These are phyloP conservation scores for Scaptodrosophila lebanonensis DNA, from an alignment of 1,140 invertebrate genomes.

Conservation along the genomic window DNA sequence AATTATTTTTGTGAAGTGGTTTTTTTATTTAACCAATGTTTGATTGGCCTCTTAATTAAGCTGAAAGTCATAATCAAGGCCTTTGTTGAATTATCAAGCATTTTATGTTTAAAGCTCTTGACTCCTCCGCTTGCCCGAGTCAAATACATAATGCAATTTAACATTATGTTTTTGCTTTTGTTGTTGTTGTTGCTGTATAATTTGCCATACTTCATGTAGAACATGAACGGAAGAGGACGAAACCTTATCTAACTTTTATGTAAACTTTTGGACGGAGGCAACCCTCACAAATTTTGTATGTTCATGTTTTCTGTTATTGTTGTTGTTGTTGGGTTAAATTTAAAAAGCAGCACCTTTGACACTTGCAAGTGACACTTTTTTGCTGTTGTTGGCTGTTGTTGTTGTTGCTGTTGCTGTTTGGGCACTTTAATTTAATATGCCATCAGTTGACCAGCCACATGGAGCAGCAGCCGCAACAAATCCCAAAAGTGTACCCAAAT, in stretches of 20 bases:
- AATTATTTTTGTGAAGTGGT: slow-evolving; percentile 8
- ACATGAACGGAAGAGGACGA: slow-evolving; percentile 13
- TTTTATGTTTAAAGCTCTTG: slow-evolving; percentile 1
- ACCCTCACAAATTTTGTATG: slow-evolving; percentile 62
- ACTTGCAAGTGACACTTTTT: slow-evolving; percentile 69
- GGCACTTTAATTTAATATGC: slow-evolving; percentile 71
- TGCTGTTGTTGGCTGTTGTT: slow-evolving; percentile 11
- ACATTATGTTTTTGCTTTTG: slow-evolving; percentile 11
- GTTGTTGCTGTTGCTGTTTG: background rate
- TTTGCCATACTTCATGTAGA: slow-evolving; percentile 44
- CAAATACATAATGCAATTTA: slow-evolving; percentile 11
- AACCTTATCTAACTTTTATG: slow-evolving; percentile 57
- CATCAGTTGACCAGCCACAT: slow-evolving; percentile 55
- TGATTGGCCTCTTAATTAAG: no score
- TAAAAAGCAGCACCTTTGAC: slow-evolving; percentile 73
- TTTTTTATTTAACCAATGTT: no score
- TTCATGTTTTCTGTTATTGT: slow-evolving; percentile 17
- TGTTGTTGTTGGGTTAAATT: slow-evolving; percentile 61
- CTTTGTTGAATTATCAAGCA: slow-evolving; percentile 27
- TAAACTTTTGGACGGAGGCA: slow-evolving; percentile 62
- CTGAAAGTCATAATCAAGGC: slow-evolving; percentile 27
- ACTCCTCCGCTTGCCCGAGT: background rate
- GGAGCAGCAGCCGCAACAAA: slow-evolving; percentile 24
- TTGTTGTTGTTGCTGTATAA: slow-evolving; percentile 57
- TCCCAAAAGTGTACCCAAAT: slow-evolving; percentile 71